phyloP scores from a whole-genome alignment of 2,797 vertebrate species.

The Hyperoplus immaculatus region DNA sequence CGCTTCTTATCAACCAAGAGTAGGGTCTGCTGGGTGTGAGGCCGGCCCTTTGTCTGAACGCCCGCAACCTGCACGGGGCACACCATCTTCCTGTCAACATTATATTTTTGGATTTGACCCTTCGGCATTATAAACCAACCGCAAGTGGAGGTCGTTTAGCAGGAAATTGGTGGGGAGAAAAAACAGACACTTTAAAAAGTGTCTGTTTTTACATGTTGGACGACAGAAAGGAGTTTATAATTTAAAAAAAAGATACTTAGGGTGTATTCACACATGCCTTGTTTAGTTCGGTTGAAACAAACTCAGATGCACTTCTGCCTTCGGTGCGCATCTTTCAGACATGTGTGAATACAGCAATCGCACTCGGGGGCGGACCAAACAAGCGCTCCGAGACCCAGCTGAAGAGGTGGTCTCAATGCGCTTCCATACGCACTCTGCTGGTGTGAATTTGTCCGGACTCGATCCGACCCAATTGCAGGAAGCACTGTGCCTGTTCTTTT shows the following conservation, averaged over 20 bases:
- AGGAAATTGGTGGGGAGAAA: background rate
- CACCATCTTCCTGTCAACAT: constrained; percentile 48
- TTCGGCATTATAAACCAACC: constrained; percentile 15
- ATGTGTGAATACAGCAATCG: too few relatives aligned
- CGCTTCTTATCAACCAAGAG: constrained; percentile 27
- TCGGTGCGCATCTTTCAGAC: too few relatives aligned
- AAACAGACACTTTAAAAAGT: background rate
- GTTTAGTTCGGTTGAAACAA: background rate
- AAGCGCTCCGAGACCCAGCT: too few relatives aligned
- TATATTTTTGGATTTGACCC: constrained; percentile 59
- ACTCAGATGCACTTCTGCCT: background rate
- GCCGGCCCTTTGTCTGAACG: constrained; percentile 30
- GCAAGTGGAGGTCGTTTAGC: constrained; percentile 7
- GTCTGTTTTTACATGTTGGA: background rate
- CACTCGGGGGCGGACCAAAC: too few relatives aligned
- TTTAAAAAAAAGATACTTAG: too few relatives aligned
- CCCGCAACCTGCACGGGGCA: constrained; percentile 43
- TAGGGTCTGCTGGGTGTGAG: constrained; percentile 16
- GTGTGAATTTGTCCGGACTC: too few relatives aligned
- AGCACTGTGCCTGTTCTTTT: too few relatives aligned
- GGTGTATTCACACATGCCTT: too few relatives aligned
- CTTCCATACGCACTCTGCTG: too few relatives aligned
- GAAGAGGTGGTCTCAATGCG: too few relatives aligned
- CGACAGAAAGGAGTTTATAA: background rate
- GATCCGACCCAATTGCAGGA: too few relatives aligned